Conservation (phyloP, 1,140 invertebrate species). For the Helicorthomorpha holstii region DNA sequence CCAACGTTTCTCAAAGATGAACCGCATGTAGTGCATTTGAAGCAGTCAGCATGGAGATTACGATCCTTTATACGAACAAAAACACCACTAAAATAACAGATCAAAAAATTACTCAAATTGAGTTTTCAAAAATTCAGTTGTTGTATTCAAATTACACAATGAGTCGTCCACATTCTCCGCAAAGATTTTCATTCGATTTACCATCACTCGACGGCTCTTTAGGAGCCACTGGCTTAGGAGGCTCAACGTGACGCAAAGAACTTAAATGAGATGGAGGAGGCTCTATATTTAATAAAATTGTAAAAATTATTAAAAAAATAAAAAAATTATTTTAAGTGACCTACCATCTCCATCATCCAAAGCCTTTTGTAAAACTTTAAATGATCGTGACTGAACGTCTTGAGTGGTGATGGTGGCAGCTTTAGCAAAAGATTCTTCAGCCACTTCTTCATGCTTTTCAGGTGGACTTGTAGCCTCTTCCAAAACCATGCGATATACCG, state of each 20-base stretch:
- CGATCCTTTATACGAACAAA: conserved; percentile 93
- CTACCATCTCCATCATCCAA: conserved; percentile 25
- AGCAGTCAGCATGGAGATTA: conserved; percentile 89
- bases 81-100: conserved; percentile 51
- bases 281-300: neutral
- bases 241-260: conserved; percentile 44
- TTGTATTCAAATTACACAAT: conserved; percentile 63
- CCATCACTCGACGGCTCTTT: conserved; percentile 17
- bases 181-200: conserved; percentile 43
- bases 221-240: conserved; percentile 43
- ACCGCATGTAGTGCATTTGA: conserved; percentile 90
- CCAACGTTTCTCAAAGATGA: conserved; percentile 85
- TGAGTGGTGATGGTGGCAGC: conserved; percentile 12
- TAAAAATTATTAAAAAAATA: neutral
- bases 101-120: neutral
- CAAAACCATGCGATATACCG: conserved; percentile 80
- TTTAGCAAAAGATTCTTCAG: conserved; percentile 1
- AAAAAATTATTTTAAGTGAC: neutral
- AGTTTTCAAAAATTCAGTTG: conserved; percentile 1
- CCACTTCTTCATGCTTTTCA: conserved; percentile 7
- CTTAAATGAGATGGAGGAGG: neutral
- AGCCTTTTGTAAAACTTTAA: conserved; percentile 23
- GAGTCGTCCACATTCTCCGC: conserved; percentile 76
- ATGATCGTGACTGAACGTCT: conserved; percentile 22
- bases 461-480: conserved; percentile 59